Evolutionary conservation across 37 sponge, comb jelly and placozoan species (phyloP).

Genomic region (Halisarca cf. caerulea): DNA sequence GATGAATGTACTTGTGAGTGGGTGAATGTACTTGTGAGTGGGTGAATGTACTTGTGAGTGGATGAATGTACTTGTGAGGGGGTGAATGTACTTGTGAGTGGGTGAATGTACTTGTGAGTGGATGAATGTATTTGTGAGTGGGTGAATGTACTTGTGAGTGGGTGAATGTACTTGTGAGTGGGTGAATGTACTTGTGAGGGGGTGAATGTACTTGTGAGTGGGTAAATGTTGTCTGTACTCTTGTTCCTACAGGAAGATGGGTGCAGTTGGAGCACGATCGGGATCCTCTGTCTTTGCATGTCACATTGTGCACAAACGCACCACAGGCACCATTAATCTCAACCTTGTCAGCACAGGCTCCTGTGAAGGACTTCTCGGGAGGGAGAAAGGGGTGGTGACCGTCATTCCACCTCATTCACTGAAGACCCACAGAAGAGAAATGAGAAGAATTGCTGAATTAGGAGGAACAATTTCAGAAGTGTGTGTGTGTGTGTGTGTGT

Average conservation of each 20-base stretch:
- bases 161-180: no score
- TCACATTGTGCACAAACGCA: slow-evolving; percentile 45
- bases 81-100: no score
- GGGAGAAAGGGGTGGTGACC: slow-evolving; percentile 48
- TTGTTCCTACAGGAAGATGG: slow-evolving; percentile 50
- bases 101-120: no score
- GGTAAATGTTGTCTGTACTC: background rate
- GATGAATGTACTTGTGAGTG: no score
- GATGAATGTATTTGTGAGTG: no score
- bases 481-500: slow-evolving; percentile 10
- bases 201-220: no score
- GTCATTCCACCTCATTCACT: slow-evolving; percentile 77
- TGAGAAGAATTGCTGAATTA: slow-evolving; percentile 41
- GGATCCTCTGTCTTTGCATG: slow-evolving; percentile 71
- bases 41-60: no score
- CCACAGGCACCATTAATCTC: slow-evolving; percentile 40
- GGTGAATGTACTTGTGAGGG: no score
- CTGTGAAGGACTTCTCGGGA: slow-evolving; percentile 76
- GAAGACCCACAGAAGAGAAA: slow-evolving; percentile 59
- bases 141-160: no score
- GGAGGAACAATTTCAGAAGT: slow-evolving; percentile 82
- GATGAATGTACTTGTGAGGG: no score
- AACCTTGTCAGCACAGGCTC: slow-evolving; percentile 78
- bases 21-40: no score
- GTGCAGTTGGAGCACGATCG: slow-evolving; percentile 38